Evolutionary conservation across 2,888 invertebrate species (phyloP).

Genomic region (Chaitophorus viminalis): DNA sequence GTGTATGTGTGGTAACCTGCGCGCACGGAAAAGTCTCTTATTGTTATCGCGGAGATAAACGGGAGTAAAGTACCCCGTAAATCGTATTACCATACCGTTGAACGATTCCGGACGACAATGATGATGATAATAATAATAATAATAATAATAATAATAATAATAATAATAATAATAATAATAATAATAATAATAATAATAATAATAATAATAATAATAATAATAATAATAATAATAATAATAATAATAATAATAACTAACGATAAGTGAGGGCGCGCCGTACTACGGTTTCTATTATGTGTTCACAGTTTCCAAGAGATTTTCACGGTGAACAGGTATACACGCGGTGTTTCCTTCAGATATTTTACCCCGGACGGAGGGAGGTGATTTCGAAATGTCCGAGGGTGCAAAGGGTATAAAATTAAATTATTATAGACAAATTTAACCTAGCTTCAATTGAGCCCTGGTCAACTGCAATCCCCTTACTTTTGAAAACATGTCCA

Average conservation of each 20-base stretch:
- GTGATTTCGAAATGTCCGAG: no score
- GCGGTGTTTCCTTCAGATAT: no score
- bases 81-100: constrained; percentile 11
- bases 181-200: background rate
- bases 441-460: no score
- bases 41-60: background rate
- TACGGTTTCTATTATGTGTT: background rate
- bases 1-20: background rate
- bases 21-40: background rate
- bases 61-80: background rate
- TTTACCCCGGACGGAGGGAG: no score
- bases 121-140: background rate
- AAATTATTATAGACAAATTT: no score
- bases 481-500: no score
- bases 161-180: background rate
- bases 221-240: background rate
- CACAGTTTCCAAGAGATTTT: background rate
- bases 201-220: background rate
- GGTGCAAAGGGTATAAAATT: no score
- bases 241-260: background rate
- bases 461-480: no score
- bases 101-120: background rate
- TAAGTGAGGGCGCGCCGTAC: background rate
- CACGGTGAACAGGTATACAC: background rate
- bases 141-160: background rate